Base-by-base conservation (phyloP, 2,888 invertebrate species). In the Orchesellides sinensis region DNA sequence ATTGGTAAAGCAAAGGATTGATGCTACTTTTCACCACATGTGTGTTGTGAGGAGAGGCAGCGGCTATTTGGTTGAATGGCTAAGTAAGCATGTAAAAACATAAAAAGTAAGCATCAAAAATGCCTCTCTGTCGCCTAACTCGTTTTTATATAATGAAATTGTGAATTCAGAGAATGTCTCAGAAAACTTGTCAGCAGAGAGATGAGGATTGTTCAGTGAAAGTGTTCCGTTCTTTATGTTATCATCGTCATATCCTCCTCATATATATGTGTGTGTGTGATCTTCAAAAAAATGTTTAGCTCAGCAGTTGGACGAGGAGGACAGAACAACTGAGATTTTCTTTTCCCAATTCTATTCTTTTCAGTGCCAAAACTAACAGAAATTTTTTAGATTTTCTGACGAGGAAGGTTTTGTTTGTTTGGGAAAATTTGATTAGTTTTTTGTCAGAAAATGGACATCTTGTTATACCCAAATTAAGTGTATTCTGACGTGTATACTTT, bases 91-190 rank as follows among this genome's bases (percentile, higher is more conserved):
- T 54, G 29, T 52, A 69, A 68, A 21, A 45, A 21, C 35, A 32
- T 52, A 35, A 32, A 56, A 25, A 69, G 54, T 12, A 69, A 52
- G 65, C 40, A 72, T 35, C 40, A 56, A 49, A 69, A 29, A 40
- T 69, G 40, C 49, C 21, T 32, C n/a, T n/a, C 12, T 49, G 66
- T 66, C 66, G 66, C 66, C 27, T 27, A 75, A 63, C 79, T 79
- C 54, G 79, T 40, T 69, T 73, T 70, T 21, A 68, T 78, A 47
- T 85, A 87, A 87, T 87, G 87, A 87, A 83, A 87, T 87, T 87
- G 83, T 83, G 81, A 83, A 87, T 87, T 87, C 87, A 65, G 83
- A 27, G 29, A 63, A 47, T 69, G 84, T 87, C 84, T 66, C 68
- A 5, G 61, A 45, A 78, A 54, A 85, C 85, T 85, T 85, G 83